Evolutionary conservation across 1,140 invertebrate genomes (phyloP).

Genomic region (Apis florea): DNA sequence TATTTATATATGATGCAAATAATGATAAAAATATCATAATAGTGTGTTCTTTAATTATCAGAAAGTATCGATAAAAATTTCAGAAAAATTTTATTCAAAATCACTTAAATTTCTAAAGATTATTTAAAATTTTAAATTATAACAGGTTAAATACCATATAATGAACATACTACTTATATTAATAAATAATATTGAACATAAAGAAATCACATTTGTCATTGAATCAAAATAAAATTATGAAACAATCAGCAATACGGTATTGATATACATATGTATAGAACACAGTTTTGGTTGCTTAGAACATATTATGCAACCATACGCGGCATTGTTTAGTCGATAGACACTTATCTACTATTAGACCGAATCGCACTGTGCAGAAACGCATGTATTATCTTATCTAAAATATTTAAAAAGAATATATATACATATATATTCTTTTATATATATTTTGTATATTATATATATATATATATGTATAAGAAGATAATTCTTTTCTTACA

Average conservation of each 20-base stretch:
- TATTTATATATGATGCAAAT: too few relatives aligned
- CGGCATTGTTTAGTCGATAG: conserved; percentile 14
- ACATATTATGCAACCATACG: background rate
- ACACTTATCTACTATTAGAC: background rate
- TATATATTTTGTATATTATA: background rate
- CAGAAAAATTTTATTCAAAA: too few relatives aligned
- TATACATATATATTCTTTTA: background rate
- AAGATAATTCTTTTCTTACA: background rate
- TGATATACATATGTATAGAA: background rate
- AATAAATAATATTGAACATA: too few relatives aligned
- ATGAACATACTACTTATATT: too few relatives aligned
- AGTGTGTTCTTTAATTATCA: too few relatives aligned
- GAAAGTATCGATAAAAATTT: too few relatives aligned
- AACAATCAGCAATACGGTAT: background rate
- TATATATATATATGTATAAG: background rate
- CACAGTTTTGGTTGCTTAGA: background rate
- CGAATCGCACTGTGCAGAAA: conserved; percentile 16
- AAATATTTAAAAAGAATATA: conserved; percentile 19
- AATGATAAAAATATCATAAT: too few relatives aligned
- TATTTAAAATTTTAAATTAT: too few relatives aligned
- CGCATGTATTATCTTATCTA: background rate
- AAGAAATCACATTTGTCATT: background rate
- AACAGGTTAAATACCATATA: too few relatives aligned
- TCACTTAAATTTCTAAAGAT: too few relatives aligned
- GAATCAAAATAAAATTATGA: background rate